phyloP scores from a whole-genome alignment of 2,888 invertebrate genomes.

The Notodonta dromedarius region DNA sequence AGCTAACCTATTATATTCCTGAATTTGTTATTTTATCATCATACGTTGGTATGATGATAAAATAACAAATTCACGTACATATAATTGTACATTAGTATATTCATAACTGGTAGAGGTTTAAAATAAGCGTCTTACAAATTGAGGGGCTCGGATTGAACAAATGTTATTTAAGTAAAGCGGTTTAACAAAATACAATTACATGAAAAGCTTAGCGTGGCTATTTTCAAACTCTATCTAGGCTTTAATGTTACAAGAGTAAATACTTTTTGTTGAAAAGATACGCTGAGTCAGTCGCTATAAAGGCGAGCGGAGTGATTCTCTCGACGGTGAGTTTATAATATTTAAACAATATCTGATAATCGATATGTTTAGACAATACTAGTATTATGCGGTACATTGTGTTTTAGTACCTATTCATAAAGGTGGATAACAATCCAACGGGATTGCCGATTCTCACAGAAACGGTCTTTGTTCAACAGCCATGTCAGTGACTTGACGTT shows the following conservation, averaged over 20 bases:
- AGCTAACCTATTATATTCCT: too few species aligned
- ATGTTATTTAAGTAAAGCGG: constrained; percentile 21
- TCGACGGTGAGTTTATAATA: constrained; percentile 29
- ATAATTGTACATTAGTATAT: too few species aligned
- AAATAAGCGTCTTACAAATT: too few species aligned
- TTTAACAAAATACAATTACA: constrained; percentile 15
- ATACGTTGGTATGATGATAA: too few species aligned
- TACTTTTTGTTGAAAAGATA: constrained; percentile 23
- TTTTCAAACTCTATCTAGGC: constrained; percentile 17
- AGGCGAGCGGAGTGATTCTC: constrained; percentile 17
- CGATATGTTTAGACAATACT: constrained; percentile 30
- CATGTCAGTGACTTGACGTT: too few species aligned
- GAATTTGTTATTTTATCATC: too few species aligned
- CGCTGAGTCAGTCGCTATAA: constrained; percentile 23
- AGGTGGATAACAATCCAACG: constrained; percentile 12
- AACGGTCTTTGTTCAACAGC: neutral
- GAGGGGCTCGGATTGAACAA: constrained; percentile 15
- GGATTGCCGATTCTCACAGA: neutral
- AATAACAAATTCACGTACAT: too few species aligned
- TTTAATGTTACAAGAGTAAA: constrained; percentile 22
- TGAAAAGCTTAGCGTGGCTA: constrained; percentile 9
- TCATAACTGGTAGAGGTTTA: too few species aligned
- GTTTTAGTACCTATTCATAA: constrained; percentile 33
- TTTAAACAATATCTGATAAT: constrained; percentile 32
- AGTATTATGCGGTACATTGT: constrained; percentile 26